Evolutionary conservation across 2,113 vertebrate species (phyloP).

Genomic region (Hydropotes inermis): DNA sequence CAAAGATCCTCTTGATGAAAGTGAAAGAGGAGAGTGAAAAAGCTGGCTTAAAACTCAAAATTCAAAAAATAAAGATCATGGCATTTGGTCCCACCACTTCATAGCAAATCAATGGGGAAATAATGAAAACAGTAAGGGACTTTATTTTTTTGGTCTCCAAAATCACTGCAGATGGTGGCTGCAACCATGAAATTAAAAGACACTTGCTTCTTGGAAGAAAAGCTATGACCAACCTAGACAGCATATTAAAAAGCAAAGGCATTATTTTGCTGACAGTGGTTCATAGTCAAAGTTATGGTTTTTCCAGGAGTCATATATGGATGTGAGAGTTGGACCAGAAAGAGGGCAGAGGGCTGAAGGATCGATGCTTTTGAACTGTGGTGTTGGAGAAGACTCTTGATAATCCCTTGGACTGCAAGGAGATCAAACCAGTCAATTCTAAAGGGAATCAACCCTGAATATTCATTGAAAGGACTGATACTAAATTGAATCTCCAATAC

Average conservation of each 20-base stretch:
- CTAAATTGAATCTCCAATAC: neutral
- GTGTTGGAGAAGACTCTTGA: neutral
- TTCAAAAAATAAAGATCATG: neutral
- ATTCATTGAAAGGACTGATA: neutral
- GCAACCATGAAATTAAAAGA: neutral
- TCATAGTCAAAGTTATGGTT: neutral
- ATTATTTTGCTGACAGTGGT: neutral
- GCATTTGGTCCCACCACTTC: neutral
- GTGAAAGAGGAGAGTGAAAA: neutral
- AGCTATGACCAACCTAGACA: neutral
- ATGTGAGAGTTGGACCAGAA: neutral
- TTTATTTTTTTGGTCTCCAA: neutral
- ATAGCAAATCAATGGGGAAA: neutral
- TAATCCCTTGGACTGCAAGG: neutral
- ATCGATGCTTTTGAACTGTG: neutral
- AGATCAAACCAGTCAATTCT: neutral
- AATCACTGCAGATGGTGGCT: neutral
- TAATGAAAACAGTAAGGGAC: neutral
- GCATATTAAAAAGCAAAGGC: neutral
- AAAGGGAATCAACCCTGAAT: neutral
- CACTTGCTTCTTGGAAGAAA: neutral
- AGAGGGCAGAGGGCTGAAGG: neutral
- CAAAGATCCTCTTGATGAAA: neutral
- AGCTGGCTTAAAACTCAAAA: neutral
- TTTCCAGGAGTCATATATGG: neutral